Percentiles rank a stretch among this genome's conserved stretches.
These are phyloP conservation scores for Carollia perspicillata DNA, from an alignment of 2,113 vertebrate species.

Conservation along the genomic window DNA sequence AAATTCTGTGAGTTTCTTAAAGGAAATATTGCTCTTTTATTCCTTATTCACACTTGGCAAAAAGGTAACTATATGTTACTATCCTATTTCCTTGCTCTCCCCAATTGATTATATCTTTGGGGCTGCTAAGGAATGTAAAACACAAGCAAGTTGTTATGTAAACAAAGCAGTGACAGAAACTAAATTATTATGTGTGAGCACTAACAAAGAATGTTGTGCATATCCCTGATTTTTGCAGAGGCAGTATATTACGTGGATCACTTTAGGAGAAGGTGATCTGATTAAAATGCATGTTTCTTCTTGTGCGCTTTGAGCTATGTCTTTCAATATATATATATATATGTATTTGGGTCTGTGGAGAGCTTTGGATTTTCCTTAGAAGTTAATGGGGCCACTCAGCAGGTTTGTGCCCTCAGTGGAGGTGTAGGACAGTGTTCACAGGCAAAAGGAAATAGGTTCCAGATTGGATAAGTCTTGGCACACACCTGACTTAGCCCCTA, in stretches of 20 bases:
- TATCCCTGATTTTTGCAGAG: background rate
- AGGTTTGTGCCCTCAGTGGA: background rate
- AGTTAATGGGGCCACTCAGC: background rate
- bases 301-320: background rate
- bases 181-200: background rate
- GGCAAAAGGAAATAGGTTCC: background rate
- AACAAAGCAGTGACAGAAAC: background rate
- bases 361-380: conserved; percentile 4
- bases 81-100: background rate
- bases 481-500: background rate
- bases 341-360: background rate
- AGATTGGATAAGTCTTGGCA: background rate
- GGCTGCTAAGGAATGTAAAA: background rate
- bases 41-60: conserved; percentile 30
- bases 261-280: background rate
- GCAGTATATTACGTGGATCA: background rate
- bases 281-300: background rate
- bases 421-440: background rate
- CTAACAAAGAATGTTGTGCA: background rate
- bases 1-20: conserved; percentile 23
- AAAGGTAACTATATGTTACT: background rate
- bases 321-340: background rate
- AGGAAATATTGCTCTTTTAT: background rate
- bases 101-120: background rate
- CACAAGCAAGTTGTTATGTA: background rate